Percentiles rank a stretch among this genome's conserved stretches.
phyloP scores from a whole-genome alignment of 2,113 vertebrate genomes.

The Stomatorhinus ivindoensis region DNA sequence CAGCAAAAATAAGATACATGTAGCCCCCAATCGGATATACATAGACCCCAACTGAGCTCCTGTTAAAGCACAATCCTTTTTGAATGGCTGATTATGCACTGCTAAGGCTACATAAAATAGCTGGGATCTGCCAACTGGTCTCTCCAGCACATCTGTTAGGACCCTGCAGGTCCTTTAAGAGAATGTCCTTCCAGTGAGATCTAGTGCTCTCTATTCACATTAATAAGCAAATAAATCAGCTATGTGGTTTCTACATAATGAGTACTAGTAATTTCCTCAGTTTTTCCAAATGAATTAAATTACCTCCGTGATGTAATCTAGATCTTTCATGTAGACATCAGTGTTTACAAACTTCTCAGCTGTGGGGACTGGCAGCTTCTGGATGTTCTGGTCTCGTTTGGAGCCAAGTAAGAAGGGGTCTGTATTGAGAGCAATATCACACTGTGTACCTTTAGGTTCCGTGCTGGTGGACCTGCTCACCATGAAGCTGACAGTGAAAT shows the following conservation, averaged over 20 bases:
- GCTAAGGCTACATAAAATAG: not conserved
- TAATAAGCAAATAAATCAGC: not conserved
- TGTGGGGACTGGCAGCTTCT: constrained; percentile 33
- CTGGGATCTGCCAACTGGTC: not conserved
- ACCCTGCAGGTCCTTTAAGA: not conserved
- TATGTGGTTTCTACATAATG: not conserved
- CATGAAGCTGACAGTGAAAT: constrained; percentile 32
- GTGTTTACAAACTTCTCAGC: constrained; percentile 44
- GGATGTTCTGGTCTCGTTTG: constrained; percentile 24
- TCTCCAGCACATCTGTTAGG: not conserved
- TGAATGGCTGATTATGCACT: not conserved
- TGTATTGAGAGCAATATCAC: not conserved
- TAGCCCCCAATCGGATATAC: not conserved
- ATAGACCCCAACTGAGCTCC: not conserved
- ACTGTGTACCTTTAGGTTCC: not conserved
- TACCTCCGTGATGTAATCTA: constrained; percentile 50
- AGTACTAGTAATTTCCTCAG: not conserved
- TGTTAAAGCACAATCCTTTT: not conserved
- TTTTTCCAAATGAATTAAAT: not conserved
- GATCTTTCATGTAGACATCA: constrained; percentile 49
- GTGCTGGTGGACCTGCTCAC: constrained; percentile 23
- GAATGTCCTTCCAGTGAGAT: not conserved
- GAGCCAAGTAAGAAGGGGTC: not conserved
- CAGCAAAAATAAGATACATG: not conserved
- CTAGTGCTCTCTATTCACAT: not conserved